Conservation (phyloP, 23 tunicate genomes). For the Trididemnum clinides region DNA sequence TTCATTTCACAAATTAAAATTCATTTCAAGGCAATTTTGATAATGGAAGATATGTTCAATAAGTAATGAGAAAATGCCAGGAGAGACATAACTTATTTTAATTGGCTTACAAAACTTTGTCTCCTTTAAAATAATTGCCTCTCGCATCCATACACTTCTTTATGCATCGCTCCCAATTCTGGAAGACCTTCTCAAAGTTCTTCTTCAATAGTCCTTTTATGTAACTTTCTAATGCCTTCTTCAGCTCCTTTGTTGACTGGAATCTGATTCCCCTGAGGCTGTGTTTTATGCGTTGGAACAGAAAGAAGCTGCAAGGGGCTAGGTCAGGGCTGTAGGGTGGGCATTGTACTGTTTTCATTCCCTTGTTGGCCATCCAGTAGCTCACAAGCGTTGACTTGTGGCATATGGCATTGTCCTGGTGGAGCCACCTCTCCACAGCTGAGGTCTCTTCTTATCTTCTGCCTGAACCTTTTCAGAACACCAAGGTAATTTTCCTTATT, state of each 20-base stretch:
- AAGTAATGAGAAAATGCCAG: slow-evolving; percentile 18
- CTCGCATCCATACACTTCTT: slow-evolving; percentile 5
- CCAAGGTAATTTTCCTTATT: slow-evolving; percentile 12
- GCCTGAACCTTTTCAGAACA: slow-evolving; percentile 10
- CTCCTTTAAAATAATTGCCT: slow-evolving; percentile 24
- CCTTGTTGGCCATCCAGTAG: neutral
- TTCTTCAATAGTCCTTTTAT: slow-evolving; percentile 13
- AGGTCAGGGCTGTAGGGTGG: slow-evolving; percentile 12
- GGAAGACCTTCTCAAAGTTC: slow-evolving; percentile 13
- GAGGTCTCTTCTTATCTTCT: slow-evolving; percentile 12
- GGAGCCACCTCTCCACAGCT: slow-evolving; percentile 20
- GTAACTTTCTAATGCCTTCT: slow-evolving; percentile 4
- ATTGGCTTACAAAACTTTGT: slow-evolving; percentile 6
- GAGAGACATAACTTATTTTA: slow-evolving; percentile 4
- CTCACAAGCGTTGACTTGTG: slow-evolving; percentile 24
- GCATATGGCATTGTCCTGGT: slow-evolving; percentile 23
- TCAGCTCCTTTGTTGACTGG: slow-evolving; percentile 14
- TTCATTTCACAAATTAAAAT: no score
- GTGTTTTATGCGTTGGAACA: slow-evolving; percentile 19
- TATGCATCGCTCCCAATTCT: slow-evolving; percentile 24
- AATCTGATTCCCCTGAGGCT: slow-evolving; percentile 25
- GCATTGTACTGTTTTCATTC: slow-evolving; percentile 9
- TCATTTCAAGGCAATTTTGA: no score
- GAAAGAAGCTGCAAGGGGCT: slow-evolving; percentile 20
- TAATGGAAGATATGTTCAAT: slow-evolving; percentile 13